Evolutionary conservation across 2,888 invertebrate species (phyloP), one percentile per base, ranked within the genome.

Genomic region (Lottia gigantea): DNA sequence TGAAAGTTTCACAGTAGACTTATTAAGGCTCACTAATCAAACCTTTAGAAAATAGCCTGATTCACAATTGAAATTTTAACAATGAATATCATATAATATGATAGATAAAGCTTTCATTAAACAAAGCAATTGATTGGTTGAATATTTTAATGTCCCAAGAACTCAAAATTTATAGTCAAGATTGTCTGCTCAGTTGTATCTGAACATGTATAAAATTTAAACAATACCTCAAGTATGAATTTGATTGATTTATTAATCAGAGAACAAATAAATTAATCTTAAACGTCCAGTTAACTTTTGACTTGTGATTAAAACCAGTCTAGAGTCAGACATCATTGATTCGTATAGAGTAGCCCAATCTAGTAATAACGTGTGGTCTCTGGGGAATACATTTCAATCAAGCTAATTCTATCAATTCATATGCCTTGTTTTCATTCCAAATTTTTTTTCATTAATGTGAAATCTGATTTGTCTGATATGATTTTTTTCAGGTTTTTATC

Each of bases 401-500:
- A 19, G 23, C 55, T 55, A 55, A n/a, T 55, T 55, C 55, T 55
- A 8, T 55, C 23, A 12, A n/a, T 55, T 55, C 55, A 40, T 40
- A 40, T 40, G 19, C 7, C 12, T 11, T 55, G 55, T 23, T 55
- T 55, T 55, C 23, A 55, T 55, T 23, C 23, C 14, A 55, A 11
- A 19, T 55, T 55, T 55, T 19, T 40, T 55, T 55, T 55, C 19
- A 55, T 55, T 55, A 55, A 55, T 40, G 8, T 40, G 40, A 40
- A 40, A 61, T 19, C 61, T 61, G 14, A 16, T 77, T 55, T 23
- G 75, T 40, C 40, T 40, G 40, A 40, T 40, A 40, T 40, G 40
- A 40, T 40, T 40, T 71, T 66, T 85, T 72, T 8, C 82, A 94
- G 94, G 97, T 98, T 12, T 98, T 98, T 87, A 93, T 98, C 15